These are phyloP conservation scores for Virgularia gustaviana DNA, from an alignment of 92 coral and sea anemone genomes.

Conservation along the genomic window DNA sequence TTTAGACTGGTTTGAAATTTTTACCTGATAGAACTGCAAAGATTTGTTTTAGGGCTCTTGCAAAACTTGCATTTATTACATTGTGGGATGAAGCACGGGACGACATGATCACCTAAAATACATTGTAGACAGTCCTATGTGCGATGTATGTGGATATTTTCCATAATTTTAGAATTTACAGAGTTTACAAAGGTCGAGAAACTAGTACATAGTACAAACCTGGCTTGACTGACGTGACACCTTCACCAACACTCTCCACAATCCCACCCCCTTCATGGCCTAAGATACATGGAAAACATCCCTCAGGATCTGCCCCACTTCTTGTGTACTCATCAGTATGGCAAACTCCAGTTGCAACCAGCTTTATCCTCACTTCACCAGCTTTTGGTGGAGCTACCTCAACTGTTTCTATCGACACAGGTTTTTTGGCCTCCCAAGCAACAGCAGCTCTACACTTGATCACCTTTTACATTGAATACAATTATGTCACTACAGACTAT, in stretches of 20 bases:
- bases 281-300: slow-evolving; percentile 77
- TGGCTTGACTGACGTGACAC: slow-evolving; percentile 79
- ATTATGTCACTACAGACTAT: too few species aligned
- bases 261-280: slow-evolving; percentile 99
- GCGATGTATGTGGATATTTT: too few species aligned
- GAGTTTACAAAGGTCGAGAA: not conserved
- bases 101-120: slow-evolving; percentile 79
- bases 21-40: slow-evolving; percentile 80
- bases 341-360: slow-evolving; percentile 91
- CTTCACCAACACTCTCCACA: slow-evolving; percentile 94
- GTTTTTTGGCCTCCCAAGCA: slow-evolving; percentile 84
- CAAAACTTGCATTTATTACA: slow-evolving; percentile 93
- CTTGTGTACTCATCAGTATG: slow-evolving; percentile 81
- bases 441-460: slow-evolving; percentile 86
- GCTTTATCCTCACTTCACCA: slow-evolving; percentile 77
- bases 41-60: slow-evolving; percentile 86
- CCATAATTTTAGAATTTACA: not conserved
- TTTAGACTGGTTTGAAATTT: too few species aligned
- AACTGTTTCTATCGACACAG: slow-evolving; percentile 74
- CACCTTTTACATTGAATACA: too few species aligned
- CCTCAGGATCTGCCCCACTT: slow-evolving; percentile 75
- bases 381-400: slow-evolving; percentile 91
- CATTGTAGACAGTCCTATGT: not conserved
- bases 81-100: slow-evolving; percentile 85
- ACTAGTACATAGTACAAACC: too few species aligned